Base-by-base conservation (phyloP, 2,888 invertebrate species). In the Drosophila demipolita region DNA sequence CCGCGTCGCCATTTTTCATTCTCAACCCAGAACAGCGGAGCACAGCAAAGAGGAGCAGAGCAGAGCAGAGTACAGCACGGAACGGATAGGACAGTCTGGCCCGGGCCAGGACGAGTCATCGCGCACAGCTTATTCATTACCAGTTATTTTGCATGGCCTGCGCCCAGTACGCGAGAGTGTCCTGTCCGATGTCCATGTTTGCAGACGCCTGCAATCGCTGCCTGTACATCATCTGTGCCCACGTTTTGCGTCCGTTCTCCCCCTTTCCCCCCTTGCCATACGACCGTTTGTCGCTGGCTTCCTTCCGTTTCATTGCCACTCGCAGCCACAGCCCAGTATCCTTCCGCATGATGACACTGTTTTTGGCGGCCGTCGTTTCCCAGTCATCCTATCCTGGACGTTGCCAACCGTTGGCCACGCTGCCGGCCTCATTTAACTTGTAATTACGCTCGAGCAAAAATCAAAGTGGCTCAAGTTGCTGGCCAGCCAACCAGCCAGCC, bases 371-470 rank as follows among this genome's bases (percentile, higher is more conserved):
- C 88, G 70, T 62, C 77, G 78, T 42, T 68, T 68, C 62, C 61
- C 65, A 69, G 80, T 77, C 78, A 70, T 70, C 71, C 59, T 53
- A 66, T 79, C 79, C 80, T 73, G 79, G 71, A 40, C 71, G 63
- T 26, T 69, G 57, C 73, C 61, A 66, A 54, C 66, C 69, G 71
- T 58, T 54, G 68, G 67, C 66, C 69, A 66, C 79, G 82, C 80
- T 77, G 80, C 80, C 91, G 90, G 91, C 91, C 91, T 90, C 88
- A 91, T 90, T 90, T 91, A 90, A 90, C 91, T 90, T 88, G 89
- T 91, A 91, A 91, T 90, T 90, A 90, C 83, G 90, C 83, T 80
- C 86, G 86, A 84, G 82, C 82, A 82, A 74, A 83, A 90, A 90
- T 87, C 87, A 87, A 87, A 87, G 87, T 87, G 89, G 90, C 87